Conservation (phyloP, 2,797 vertebrate genomes). For the Malacoctenus gilli region DNA sequence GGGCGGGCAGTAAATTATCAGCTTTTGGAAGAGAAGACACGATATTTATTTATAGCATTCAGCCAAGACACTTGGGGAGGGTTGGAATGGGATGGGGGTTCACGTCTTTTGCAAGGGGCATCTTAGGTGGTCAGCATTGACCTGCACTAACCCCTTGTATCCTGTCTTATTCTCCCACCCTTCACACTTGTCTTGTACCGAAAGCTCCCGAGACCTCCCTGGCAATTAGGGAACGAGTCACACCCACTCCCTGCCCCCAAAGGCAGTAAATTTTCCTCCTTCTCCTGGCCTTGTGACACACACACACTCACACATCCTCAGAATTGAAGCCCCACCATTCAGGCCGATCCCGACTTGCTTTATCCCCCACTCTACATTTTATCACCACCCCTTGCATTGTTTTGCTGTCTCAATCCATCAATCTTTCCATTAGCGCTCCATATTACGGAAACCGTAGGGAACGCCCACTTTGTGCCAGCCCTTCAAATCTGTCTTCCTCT, state of each 20-base stretch:
- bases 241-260: slow-evolving; percentile 80
- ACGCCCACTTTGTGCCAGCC: slow-evolving; percentile 83
- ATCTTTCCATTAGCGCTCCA: slow-evolving; percentile 95
- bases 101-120: slow-evolving; percentile 76
- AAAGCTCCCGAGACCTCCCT: slow-evolving; percentile 83
- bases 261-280: slow-evolving; percentile 86
- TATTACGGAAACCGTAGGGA: slow-evolving; percentile 87
- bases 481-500: slow-evolving; percentile 75
- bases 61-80: slow-evolving; percentile 55
- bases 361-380: slow-evolving; percentile 80
- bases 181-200: slow-evolving; percentile 78
- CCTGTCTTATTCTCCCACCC: slow-evolving; percentile 91
- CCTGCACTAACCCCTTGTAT: slow-evolving; percentile 91
- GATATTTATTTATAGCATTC: slow-evolving; percentile 84
- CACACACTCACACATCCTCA: slow-evolving; percentile 71
- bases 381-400: slow-evolving; percentile 85
- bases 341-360: slow-evolving; percentile 66
- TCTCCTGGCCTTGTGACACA: slow-evolving; percentile 72
- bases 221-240: slow-evolving; percentile 96
- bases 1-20: slow-evolving; percentile 82
- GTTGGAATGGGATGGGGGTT: slow-evolving; percentile 54
- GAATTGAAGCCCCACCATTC: slow-evolving; percentile 74
- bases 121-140: slow-evolving; percentile 95
- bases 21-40: slow-evolving; percentile 66
- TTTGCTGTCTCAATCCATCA: slow-evolving; percentile 89